Evolutionary conservation across 2,797 vertebrate species (phyloP).

Genomic region (Thaleichthys pacificus): DNA sequence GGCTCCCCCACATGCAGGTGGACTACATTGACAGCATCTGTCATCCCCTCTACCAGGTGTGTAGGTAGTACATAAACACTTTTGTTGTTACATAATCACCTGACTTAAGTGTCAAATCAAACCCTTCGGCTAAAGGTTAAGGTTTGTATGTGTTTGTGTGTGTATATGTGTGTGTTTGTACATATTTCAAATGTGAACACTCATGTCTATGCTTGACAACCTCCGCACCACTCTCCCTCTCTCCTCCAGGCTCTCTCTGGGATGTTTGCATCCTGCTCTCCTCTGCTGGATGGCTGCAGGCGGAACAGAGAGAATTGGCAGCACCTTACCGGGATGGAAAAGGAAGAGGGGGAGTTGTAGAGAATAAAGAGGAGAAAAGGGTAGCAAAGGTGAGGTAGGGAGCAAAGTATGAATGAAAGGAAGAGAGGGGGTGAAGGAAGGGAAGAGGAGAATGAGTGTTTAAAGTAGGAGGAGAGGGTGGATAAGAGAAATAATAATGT

Average conservation of each 20-base stretch:
- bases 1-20: conserved; percentile 62
- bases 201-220: no score
- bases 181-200: no score
- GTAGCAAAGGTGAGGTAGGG: background rate
- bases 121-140: no score
- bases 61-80: background rate
- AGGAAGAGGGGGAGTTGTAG: background rate
- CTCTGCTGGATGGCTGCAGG: conserved; percentile 52
- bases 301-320: conserved; percentile 62
- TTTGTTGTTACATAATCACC: no score
- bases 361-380: background rate
- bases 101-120: no score
- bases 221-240: background rate
- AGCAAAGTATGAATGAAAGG: no score
- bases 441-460: background rate
- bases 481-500: background rate
- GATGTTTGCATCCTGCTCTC: conserved; percentile 53
- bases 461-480: no score
- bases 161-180: no score
- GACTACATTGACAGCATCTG: conserved; percentile 66
- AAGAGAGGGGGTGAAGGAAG: background rate
- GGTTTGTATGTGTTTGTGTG: no score
- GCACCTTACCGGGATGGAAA: conserved; percentile 23
- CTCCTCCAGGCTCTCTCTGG: conserved; percentile 48
- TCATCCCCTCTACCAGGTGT: conserved; percentile 63